Base-by-base conservation (phyloP, 2,888 invertebrate genomes). In the Eilema sororculum region DNA sequence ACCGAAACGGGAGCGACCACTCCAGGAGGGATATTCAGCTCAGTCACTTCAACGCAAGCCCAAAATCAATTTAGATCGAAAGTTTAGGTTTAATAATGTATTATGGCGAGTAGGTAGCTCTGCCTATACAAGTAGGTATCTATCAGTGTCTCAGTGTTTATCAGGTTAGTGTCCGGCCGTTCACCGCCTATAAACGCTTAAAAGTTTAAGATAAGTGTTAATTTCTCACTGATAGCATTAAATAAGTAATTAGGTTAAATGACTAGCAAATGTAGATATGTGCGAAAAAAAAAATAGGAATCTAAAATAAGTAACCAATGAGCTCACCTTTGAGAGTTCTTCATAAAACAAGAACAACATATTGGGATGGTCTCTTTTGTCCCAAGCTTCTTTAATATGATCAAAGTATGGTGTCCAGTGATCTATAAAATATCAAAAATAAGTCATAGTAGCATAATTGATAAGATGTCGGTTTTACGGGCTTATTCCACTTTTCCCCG, bases 311-410 rank as follows among this genome's bases (percentile, higher is more conserved):
- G 12, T 37, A 37, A 37, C 5, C 33, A 37, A 37, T 37, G 3
- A 37, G 37, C 25, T 63, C 5, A 97, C 97, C 90, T 95, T 95
- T 67, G 96, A 96, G 90, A 98, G 96, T 80, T 98, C 97, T 90
- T 98, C 98, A 83, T 98, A 98, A 86, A 97, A 97, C 69, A 98
- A 90, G 82, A 98, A 98, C 1, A 98, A 90, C 72, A 98, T 91
- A 87, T 98, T 97, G 3, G 96, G 92, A 77, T 97, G 93, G 73
- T 97, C 82, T 76, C 96, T 95, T 66, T 96, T 88, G 6, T 96
- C 93, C 97, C 97, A 97, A 0, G 97, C 97, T 93, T 98, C 98
- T 84, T 97, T 96, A 2, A 98, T 87, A 83, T 98, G 98, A 68
- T 97, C 96, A 95, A 97, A 98, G 84, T 97, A 98, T 0, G 98